Conservation (phyloP, 2,888 invertebrate genomes). For the Nyleta sp. region DNA sequence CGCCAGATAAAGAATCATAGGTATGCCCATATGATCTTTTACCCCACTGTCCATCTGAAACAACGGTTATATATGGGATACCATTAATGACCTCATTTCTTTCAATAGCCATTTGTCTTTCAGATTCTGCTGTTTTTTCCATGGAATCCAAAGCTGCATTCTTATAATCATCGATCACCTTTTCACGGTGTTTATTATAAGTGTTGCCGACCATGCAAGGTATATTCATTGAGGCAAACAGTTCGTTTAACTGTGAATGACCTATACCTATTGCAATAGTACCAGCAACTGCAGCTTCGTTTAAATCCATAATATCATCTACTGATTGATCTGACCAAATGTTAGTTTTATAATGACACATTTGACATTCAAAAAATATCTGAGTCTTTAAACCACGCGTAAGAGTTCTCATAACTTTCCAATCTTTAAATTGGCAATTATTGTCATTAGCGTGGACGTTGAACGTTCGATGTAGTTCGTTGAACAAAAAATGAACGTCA, state of each 20-base stretch:
- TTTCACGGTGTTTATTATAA: conserved; percentile 6
- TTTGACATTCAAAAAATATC: too few species aligned
- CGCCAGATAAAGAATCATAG: conserved; percentile 20
- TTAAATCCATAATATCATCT: not conserved
- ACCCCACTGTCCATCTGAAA: not conserved
- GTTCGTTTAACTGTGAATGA: conserved; percentile 6
- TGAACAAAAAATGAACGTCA: too few species aligned
- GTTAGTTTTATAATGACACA: not conserved
- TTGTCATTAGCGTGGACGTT: not conserved
- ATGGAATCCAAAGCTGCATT: conserved; percentile 23
- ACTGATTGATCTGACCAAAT: not conserved
- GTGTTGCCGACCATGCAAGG: conserved; percentile 3
- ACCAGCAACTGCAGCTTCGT: conserved; percentile 29
- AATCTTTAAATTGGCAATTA: conserved; percentile 8
- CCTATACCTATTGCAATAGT: conserved; percentile 29
- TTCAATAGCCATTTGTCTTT: conserved; percentile 43
- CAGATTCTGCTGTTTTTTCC: conserved; percentile 42
- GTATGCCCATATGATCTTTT: too few species aligned
- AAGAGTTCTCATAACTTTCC: not conserved
- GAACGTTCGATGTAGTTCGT: conserved; percentile 14
- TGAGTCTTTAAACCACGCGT: not conserved
- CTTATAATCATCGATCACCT: not conserved
- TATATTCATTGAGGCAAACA: conserved; percentile 1
- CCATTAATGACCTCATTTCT: conserved; percentile 36
- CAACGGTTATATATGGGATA: conserved; percentile 55